Percentiles rank a stretch among this genome's conserved stretches.
Evolutionary conservation across 2,797 vertebrate genomes (phyloP).

Genomic region (Atherinosoma microstoma): DNA sequence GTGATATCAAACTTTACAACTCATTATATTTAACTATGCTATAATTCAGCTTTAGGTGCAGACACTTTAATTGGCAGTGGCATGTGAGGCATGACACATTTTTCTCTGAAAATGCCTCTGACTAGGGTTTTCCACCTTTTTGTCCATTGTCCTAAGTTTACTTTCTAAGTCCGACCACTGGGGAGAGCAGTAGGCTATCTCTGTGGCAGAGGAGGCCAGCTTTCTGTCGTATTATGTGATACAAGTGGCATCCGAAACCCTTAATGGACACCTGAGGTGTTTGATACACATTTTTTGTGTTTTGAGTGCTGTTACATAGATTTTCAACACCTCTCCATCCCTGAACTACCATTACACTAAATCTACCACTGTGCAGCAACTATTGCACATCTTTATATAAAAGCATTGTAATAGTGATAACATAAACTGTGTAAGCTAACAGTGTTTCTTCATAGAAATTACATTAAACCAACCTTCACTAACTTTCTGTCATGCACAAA

Average conservation of each 20-base stretch:
- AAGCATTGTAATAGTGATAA: not conserved
- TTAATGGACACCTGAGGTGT: constrained; percentile 26
- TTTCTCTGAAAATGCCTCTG: constrained; percentile 57
- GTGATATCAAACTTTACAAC: constrained; percentile 72
- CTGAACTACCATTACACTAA: too few relatives aligned
- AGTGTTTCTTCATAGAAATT: not conserved
- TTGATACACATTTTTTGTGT: constrained; percentile 8
- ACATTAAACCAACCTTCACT: not conserved
- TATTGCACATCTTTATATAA: not conserved
- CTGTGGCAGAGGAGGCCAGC: constrained; percentile 24
- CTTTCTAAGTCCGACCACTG: constrained; percentile 23
- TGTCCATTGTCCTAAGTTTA: constrained; percentile 25
- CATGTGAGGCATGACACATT: constrained; percentile 70
- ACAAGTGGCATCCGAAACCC: not conserved
- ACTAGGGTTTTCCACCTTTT: constrained; percentile 51
- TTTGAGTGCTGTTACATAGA: not conserved
- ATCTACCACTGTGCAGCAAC: not conserved
- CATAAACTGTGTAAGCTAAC: not conserved
- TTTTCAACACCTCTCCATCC: not conserved
- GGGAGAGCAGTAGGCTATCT: constrained; percentile 26
- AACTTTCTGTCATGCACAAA: not conserved
- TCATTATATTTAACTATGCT: constrained; percentile 76
- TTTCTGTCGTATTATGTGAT: constrained; percentile 3
- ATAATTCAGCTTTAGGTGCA: constrained; percentile 76
- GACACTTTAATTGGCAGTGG: constrained; percentile 74